phyloP scores from a whole-genome alignment of 2,888 invertebrate genomes.

The Osedax fenrisi region DNA sequence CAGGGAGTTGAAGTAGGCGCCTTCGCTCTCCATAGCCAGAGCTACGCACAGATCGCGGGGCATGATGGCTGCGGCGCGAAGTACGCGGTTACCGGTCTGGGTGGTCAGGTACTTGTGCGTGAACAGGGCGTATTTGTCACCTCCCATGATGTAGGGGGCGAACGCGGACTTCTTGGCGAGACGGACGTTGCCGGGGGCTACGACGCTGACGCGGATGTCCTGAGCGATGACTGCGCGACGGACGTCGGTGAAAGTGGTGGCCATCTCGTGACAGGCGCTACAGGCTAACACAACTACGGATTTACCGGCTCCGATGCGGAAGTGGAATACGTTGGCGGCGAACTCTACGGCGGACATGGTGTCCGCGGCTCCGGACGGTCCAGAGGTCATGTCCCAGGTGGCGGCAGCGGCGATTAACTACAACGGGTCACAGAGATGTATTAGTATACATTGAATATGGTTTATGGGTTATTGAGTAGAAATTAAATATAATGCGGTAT shows the following conservation, averaged over 20 bases:
- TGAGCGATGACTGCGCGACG: conserved; percentile 29
- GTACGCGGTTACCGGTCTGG: conserved; percentile 62
- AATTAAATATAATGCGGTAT: too few relatives aligned
- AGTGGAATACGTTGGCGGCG: conserved; percentile 59
- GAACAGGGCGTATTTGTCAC: conserved; percentile 58
- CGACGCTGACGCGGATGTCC: conserved; percentile 33
- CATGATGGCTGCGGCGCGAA: conserved; percentile 48
- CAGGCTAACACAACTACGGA: conserved; percentile 71
- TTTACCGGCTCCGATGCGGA: conserved; percentile 71
- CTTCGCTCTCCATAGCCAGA: conserved; percentile 59
- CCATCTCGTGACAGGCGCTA: conserved; percentile 58
- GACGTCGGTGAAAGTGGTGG: conserved; percentile 28
- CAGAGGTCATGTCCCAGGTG: conserved; percentile 23
- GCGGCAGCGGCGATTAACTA: neutral
- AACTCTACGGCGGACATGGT: conserved; percentile 57
- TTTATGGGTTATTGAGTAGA: too few relatives aligned
- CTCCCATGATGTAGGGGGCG: conserved; percentile 35
- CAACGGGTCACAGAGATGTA: too few relatives aligned
- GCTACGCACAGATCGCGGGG: conserved; percentile 56
- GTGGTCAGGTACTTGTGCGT: conserved; percentile 64
- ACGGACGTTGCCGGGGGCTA: conserved; percentile 32
- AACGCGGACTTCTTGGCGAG: conserved; percentile 27
- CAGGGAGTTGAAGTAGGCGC: conserved; percentile 59
- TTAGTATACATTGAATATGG: too few relatives aligned
- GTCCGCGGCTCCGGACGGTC: too few relatives aligned